Conservation (phyloP, 1,140 invertebrate genomes). For the Homalodisca vitripennis region DNA sequence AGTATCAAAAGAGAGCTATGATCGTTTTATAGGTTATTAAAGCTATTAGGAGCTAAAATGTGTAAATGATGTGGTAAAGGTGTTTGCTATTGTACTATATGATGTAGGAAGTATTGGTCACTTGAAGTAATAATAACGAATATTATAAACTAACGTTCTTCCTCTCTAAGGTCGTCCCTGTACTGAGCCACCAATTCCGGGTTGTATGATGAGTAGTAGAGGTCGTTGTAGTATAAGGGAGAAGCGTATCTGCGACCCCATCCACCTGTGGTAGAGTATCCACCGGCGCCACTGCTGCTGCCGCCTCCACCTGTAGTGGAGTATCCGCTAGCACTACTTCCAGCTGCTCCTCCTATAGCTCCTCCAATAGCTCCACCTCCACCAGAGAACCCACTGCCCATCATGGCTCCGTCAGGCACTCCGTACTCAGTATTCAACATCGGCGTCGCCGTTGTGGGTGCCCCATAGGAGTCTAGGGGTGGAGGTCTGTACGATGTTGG, state of each 20-base stretch:
- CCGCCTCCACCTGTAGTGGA: neutral
- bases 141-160: too few species aligned
- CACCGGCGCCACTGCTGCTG: neutral
- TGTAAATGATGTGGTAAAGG: too few species aligned
- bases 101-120: too few species aligned
- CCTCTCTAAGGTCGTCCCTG: conserved; percentile 6
- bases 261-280: neutral
- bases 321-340: neutral
- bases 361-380: neutral
- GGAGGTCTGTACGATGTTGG: neutral
- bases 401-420: too few species aligned
- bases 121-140: too few species aligned
- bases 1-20: too few species aligned
- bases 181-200: conserved; percentile 4
- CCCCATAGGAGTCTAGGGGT: neutral
- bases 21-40: too few species aligned
- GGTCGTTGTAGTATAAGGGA: neutral
- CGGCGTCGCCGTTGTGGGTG: neutral
- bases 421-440: neutral
- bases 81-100: too few species aligned
- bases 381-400: neutral
- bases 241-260: neutral
- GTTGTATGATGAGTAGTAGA: conserved; percentile 16
- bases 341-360: neutral
- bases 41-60: too few species aligned